These are phyloP conservation scores for Psilopogon haemacephalus DNA, from an alignment of 2,113 vertebrate genomes.

Conservation along the genomic window DNA sequence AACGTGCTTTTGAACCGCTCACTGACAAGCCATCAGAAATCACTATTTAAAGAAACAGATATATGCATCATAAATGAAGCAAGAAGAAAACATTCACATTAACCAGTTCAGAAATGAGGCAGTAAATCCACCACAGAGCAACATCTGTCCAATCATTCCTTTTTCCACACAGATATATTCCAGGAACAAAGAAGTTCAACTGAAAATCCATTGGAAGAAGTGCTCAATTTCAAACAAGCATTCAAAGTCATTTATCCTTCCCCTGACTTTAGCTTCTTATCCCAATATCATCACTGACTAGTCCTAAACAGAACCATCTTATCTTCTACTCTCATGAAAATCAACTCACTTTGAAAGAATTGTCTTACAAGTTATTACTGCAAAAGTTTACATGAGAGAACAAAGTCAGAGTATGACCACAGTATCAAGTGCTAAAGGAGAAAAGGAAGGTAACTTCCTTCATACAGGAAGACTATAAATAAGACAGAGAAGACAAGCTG, in stretches of 20 bases:
- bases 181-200: slow-evolving; percentile 7
- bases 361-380: background rate
- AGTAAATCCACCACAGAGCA: background rate
- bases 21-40: slow-evolving; percentile 85
- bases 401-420: background rate
- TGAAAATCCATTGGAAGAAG: slow-evolving; percentile 6
- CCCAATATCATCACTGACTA: background rate
- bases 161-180: background rate
- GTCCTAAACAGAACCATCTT: background rate
- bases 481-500: background rate
- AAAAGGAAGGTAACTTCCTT: background rate
- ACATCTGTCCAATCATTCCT: background rate
- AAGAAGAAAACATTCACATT: background rate
- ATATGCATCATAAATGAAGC: background rate
- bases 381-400: background rate
- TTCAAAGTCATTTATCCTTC: background rate
- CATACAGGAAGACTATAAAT: background rate
- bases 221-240: background rate
- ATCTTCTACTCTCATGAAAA: background rate
- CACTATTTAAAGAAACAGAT: slow-evolving; percentile 68
- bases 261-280: background rate
- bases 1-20: slow-evolving; percentile 47
- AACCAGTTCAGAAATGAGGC: background rate
- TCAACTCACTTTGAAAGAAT: too few relatives aligned
- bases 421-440: background rate